Evolutionary conservation across 2,797 vertebrate genomes (phyloP).

Genomic region (Myripristis murdjan): DNA sequence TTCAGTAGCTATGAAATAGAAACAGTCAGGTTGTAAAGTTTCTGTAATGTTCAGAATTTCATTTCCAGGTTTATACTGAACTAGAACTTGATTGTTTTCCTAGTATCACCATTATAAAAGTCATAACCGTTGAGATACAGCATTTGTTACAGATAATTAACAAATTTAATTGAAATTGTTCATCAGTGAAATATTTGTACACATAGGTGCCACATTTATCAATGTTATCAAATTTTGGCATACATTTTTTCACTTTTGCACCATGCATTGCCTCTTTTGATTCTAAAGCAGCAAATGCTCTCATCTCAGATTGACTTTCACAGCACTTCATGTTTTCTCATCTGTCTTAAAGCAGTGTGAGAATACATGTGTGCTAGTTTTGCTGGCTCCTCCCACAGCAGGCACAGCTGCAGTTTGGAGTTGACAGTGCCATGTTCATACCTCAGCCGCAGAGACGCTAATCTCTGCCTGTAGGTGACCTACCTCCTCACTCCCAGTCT

Average conservation of each 20-base stretch:
- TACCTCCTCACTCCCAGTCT: constrained; percentile 70
- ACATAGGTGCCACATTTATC: too few relatives aligned
- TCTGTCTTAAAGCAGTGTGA: constrained; percentile 30
- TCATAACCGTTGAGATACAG: too few relatives aligned
- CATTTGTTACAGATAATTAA: too few relatives aligned
- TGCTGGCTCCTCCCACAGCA: constrained; percentile 54
- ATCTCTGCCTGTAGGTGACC: constrained; percentile 82
- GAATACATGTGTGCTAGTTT: constrained; percentile 43
- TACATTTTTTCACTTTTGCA: not conserved
- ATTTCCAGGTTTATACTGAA: too few relatives aligned
- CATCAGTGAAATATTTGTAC: too few relatives aligned
- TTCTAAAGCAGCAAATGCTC: constrained; percentile 22
- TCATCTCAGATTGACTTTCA: constrained; percentile 7
- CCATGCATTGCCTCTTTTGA: constrained; percentile 14
- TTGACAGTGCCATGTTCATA: constrained; percentile 74
- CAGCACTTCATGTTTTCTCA: constrained; percentile 8
- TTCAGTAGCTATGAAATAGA: too few relatives aligned
- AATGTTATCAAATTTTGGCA: not conserved
- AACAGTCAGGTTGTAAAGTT: too few relatives aligned
- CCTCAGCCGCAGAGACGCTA: constrained; percentile 78
- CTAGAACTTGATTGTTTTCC: too few relatives aligned
- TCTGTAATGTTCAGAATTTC: too few relatives aligned
- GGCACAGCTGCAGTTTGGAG: constrained; percentile 57
- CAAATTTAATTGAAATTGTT: too few relatives aligned
- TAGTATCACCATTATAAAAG: too few relatives aligned